Evolutionary conservation across 2,797 vertebrate species (phyloP), one percentile per base, ranked within the genome.

Genomic region (Ceyx erithaca): DNA sequence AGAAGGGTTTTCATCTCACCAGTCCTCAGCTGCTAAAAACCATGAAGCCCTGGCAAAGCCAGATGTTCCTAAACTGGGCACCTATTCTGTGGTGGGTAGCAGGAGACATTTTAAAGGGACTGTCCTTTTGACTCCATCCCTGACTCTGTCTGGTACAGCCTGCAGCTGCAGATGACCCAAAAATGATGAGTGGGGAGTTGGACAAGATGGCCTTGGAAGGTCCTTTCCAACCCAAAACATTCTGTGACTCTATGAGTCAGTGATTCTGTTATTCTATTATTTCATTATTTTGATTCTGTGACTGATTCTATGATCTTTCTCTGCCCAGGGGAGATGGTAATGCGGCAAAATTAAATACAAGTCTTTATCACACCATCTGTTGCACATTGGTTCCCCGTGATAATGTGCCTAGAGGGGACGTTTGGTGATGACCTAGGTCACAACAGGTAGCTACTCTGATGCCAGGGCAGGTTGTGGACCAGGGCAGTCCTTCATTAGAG

Each of bases 81-180:
- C 14, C 11, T 5, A 10, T 30, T 33, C 35, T 30, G 7, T 0
- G 0, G 3, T 6, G 9, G 1, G 35, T 40, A 17, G 10, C 48
- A 80, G 26, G 41, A 77, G 14, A 11, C 12, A 0, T 0, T 18
- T 7, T 22, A 33, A 46, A 51, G 19, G 20, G 40, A 48, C 20
- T 2, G 0, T 28, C 63, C 6, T 61, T 16, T 40, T 3, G 1
- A 7, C 2, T 63, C 15, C 4, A 3, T 14, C 19, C 22, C 48
- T 54, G 40, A 54, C 31, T 61, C 10, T 10, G 28, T 7, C 11
- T 80, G 13, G 12, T 30, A 21, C 11, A 35, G 9, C 25, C 22
- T 55, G 20, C 22, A 63, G 23, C 19, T 62, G n/a, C 14, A 35
- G 16, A 59, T 12, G 18, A 81, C 18, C 22, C n/a, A 35, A 30